Conservation (phyloP, 2,113 vertebrate species). For the Meles meles region DNA sequence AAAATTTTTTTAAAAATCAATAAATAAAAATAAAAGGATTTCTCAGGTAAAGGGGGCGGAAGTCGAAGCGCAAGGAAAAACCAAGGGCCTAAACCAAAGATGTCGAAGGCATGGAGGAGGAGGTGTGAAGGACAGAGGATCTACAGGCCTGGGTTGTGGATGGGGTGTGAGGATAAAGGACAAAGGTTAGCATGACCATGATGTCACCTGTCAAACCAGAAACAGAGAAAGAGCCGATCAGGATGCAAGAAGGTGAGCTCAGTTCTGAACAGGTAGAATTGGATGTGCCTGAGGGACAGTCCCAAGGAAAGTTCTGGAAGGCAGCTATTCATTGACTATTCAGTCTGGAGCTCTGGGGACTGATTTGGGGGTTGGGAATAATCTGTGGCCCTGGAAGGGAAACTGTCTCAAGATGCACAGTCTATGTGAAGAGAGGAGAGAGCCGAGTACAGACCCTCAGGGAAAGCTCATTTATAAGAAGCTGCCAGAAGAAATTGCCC, state of each 20-base stretch:
- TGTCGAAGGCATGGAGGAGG: not conserved
- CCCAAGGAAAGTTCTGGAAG: conserved; percentile 2
- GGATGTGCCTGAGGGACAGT: not conserved
- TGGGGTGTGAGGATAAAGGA: not conserved
- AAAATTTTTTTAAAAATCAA: too few species aligned
- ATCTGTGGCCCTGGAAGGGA: not conserved
- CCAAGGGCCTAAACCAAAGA: not conserved
- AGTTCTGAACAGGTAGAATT: not conserved
- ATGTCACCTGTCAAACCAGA: not conserved
- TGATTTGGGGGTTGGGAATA: not conserved
- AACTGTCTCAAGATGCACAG: not conserved
- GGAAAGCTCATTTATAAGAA: not conserved
- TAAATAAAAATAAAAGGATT: not conserved
- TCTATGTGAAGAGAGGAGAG: not conserved
- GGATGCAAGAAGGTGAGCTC: not conserved
- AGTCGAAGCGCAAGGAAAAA: not conserved
- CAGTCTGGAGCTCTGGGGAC: not conserved
- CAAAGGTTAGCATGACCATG: not conserved
- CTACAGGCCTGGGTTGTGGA: not conserved
- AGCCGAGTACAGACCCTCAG: not conserved
- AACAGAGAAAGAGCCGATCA: not conserved
- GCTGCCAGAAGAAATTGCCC: not conserved
- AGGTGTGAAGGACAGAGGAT: not conserved
- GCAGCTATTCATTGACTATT: not conserved
- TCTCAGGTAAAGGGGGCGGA: not conserved